Conservation (phyloP, 2,113 vertebrate species). For the Chiloscyllium plagiosum region DNA sequence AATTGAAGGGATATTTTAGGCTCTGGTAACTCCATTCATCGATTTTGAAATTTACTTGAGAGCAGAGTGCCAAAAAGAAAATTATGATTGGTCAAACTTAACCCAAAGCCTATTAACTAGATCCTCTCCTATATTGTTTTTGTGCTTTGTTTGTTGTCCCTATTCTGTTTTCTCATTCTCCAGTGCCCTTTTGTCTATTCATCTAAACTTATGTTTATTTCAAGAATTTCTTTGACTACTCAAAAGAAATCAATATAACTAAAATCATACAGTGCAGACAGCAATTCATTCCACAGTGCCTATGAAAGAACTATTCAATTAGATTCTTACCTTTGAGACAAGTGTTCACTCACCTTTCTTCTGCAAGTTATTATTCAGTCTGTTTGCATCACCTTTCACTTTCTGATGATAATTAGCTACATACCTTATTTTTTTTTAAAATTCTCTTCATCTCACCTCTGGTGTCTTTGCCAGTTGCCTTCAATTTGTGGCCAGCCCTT, state of each 20-base stretch:
- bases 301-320: neutral
- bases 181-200: neutral
- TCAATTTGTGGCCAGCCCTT: neutral
- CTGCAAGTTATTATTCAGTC: neutral
- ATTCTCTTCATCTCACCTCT: neutral
- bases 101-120: neutral
- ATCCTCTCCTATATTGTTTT: neutral
- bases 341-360: neutral
- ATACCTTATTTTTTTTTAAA: no score
- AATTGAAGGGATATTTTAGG: neutral
- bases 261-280: neutral
- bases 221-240: neutral
- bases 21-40: neutral
- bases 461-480: neutral
- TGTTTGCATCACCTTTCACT: no score
- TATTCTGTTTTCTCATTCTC: neutral
- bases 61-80: neutral
- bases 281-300: neutral
- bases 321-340: neutral
- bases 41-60: neutral
- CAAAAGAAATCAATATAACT: neutral
- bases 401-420: neutral
- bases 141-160: neutral
- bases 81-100: neutral
- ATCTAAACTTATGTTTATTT: neutral